Conservation (phyloP, 2,888 invertebrate species). For the Conomelus anceps region DNA sequence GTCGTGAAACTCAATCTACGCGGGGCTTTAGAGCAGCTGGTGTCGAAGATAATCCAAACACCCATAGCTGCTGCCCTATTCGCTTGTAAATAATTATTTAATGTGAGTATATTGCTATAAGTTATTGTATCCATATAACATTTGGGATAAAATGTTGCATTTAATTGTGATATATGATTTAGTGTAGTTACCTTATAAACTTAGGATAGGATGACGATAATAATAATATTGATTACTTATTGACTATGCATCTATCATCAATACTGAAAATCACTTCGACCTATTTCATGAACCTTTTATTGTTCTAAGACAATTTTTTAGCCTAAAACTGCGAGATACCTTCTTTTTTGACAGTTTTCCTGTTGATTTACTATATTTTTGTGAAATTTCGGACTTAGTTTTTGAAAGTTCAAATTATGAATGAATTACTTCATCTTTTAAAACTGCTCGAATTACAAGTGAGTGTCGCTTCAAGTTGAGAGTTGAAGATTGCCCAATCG, state of each 20-base stretch:
- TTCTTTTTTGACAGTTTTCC: neutral
- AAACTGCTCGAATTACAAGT: too few species aligned
- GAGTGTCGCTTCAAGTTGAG: too few species aligned
- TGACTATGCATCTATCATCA: neutral
- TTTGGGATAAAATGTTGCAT: constrained; percentile 5
- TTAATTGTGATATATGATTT: constrained; percentile 9
- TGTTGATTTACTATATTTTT: too few species aligned
- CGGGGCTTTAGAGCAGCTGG: neutral
- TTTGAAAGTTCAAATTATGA: too few species aligned
- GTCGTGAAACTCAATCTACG: too few species aligned
- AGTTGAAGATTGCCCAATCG: too few species aligned
- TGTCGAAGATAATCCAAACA: neutral
- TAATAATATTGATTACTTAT: neutral
- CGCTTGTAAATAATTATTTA: neutral
- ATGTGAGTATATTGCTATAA: neutral
- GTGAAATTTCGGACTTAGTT: too few species aligned
- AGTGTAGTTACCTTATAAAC: constrained; percentile 13
- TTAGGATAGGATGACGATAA: neutral
- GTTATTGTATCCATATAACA: neutral
- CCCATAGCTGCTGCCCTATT: neutral
- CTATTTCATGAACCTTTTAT: too few species aligned
- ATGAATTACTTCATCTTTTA: too few species aligned
- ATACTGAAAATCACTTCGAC: neutral
- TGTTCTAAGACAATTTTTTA: too few species aligned
- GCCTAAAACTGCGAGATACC: neutral